These are phyloP conservation scores for Ectropis crepuscularia DNA, from an alignment of 2,888 invertebrate species.

Conservation along the genomic window DNA sequence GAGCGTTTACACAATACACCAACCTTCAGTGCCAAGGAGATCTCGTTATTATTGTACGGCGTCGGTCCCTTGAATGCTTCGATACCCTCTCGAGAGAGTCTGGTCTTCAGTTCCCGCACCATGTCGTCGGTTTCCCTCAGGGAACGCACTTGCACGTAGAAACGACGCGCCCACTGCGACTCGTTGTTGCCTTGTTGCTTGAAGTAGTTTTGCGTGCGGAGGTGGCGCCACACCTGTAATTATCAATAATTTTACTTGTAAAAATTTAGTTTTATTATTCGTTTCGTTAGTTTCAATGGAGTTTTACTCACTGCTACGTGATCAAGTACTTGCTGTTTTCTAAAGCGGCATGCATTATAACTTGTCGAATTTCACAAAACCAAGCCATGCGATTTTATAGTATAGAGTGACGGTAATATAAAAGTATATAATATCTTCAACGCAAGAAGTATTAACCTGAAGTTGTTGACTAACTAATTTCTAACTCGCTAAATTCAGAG, in stretches of 20 bases:
- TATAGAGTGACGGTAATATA: too few species aligned
- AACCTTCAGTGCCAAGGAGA: constrained; percentile 69
- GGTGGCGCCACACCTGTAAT: constrained; percentile 87
- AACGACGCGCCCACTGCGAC: constrained; percentile 87
- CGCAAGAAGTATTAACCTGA: too few species aligned
- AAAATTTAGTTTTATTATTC: neutral
- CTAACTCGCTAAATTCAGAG: too few species aligned
- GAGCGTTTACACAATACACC: neutral
- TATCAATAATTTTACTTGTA: neutral
- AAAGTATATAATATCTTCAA: too few species aligned
- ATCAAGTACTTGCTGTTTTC: too few species aligned
- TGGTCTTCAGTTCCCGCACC: constrained; percentile 87
- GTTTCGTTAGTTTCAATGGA: too few species aligned
- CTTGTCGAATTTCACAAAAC: too few species aligned
- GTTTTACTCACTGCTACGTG: too few species aligned
- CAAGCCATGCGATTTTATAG: too few species aligned
- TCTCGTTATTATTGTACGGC: constrained; percentile 68
- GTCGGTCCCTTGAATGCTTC: constrained; percentile 70
- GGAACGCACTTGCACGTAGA: constrained; percentile 89
- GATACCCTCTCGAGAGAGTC: constrained; percentile 87
- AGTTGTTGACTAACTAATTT: too few species aligned
- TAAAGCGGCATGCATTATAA: too few species aligned
- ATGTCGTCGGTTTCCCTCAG: constrained; percentile 90
- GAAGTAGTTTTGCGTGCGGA: constrained; percentile 86
- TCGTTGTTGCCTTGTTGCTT: constrained; percentile 73